A percentile compares a stretch with the other conserved stretches of the same genome.
Evolutionary conservation across 2,888 invertebrate species (phyloP).

Genomic region (Atrina japonica): DNA sequence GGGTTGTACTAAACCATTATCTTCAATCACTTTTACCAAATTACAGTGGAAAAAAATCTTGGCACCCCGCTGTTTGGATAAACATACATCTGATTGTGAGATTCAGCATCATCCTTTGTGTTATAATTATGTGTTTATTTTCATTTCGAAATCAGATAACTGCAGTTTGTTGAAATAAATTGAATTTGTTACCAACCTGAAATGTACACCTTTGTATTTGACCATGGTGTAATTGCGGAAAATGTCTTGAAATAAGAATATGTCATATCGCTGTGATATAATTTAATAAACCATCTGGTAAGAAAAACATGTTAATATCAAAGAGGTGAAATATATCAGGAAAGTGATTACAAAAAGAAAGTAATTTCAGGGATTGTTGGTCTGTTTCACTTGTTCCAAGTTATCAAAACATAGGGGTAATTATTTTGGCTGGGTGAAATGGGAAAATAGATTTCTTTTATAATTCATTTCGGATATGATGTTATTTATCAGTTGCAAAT

Average conservation of each 20-base stretch:
- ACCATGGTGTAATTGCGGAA: too few relatives aligned
- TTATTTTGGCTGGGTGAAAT: conserved; percentile 27
- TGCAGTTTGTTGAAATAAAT: conserved; percentile 22
- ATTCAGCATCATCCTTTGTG: conserved; percentile 30
- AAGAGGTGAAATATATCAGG: too few relatives aligned
- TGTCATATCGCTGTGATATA: too few relatives aligned
- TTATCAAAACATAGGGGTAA: conserved; percentile 36
- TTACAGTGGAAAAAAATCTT: conserved; percentile 26
- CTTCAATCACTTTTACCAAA: conserved; percentile 24
- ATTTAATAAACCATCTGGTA: too few relatives aligned
- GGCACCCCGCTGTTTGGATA: conserved; percentile 37
- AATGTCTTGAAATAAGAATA: too few relatives aligned
- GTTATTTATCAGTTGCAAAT: conserved; percentile 38
- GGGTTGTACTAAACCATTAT: conserved; percentile 18
- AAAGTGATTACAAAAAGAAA: conserved; percentile 4
- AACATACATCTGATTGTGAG: conserved; percentile 29
- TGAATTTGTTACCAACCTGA: conserved; percentile 10
- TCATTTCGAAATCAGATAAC: conserved; percentile 42
- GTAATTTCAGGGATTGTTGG: conserved; percentile 6
- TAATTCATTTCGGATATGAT: conserved; percentile 29
- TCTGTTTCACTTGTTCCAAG: conserved; percentile 14
- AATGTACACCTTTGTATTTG: conserved; percentile 12
- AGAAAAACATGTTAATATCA: too few relatives aligned
- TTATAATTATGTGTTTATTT: conserved; percentile 35
- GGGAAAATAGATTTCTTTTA: conserved; percentile 17